Evolutionary conservation across 2,888 invertebrate species (phyloP), one percentile per base, ranked within the genome.

Genomic region (Drosophila fungiperda): DNA sequence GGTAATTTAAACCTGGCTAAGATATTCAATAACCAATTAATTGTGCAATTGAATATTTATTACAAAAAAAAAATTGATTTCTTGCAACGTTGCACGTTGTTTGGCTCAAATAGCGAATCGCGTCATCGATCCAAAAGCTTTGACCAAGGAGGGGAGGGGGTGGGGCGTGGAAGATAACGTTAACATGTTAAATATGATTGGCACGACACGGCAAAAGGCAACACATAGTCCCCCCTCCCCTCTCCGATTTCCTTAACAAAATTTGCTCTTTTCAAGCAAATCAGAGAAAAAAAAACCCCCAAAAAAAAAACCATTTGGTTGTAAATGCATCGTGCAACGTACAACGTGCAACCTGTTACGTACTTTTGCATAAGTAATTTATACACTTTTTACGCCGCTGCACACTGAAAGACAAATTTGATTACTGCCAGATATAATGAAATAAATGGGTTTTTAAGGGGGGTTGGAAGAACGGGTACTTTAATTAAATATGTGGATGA

Each of bases 151-250:
- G n/a, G 40, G 40, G 17, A 17, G 9, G 9, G 40, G 9, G n/a
- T n/a, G 2, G 1, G 53, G 40, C 33, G 29, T 29, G 29, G 35
- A 36, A 62, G 63, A 59, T 59, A 23, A 61, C 42, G 62, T 79
- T 81, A 83, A 89, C 87, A 89, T 87, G 89, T 83, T 89, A 87
- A 89, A 76, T 75, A 84, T 79, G 68, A 77, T 89, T 76, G 76
- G 87, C 29, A 70, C 70, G 63, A 29, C 63, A 65, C 32, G 61
- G 33, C 55, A 62, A 78, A 73, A 33, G 76, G 50, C 82, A 78
- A 45, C 11, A 33, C 33, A 23, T 29, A 20, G 12, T 17, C 6
- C 29, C 23, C 17, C 9, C 32, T 1, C 3, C 49, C 0, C 7
- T 29, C 29, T 6, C 29, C 29, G 29, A 29, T 29, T 29, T 29